Percentiles rank a stretch among this genome's conserved stretches.
Conservation (phyloP, 2,888 invertebrate species). For the Sinohyriopsis cumingii region DNA sequence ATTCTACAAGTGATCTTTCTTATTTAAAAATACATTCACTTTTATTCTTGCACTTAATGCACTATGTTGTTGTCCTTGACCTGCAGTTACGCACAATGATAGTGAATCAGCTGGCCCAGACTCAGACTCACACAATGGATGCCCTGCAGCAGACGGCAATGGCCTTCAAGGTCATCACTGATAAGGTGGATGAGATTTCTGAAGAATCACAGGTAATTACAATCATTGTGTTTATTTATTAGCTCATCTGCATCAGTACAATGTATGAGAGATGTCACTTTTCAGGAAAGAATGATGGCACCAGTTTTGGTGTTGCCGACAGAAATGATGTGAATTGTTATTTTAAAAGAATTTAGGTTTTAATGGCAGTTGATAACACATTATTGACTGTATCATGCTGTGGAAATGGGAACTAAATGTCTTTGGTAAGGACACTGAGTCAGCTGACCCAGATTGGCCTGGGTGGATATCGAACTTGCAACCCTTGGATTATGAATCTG, state of each 20-base stretch:
- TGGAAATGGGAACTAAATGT: no score
- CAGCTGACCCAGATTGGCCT: no score
- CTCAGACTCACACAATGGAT: constrained; percentile 46
- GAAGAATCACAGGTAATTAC: constrained; percentile 46
- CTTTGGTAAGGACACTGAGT: no score
- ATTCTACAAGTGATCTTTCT: neutral
- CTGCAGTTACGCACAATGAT: constrained; percentile 46
- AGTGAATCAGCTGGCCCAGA: constrained; percentile 36
- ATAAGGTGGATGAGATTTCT: constrained; percentile 46
- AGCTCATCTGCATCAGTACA: neutral
- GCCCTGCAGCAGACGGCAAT: constrained; percentile 53
- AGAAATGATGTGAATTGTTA: no score
- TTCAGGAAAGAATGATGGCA: no score
- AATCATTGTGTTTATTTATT: neutral
- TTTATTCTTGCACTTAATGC: neutral
- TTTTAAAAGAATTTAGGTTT: no score
- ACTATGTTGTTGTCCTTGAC: neutral
- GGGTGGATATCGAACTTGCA: no score
- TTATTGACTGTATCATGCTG: no score
- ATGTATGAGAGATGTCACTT: neutral
- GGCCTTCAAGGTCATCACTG: constrained; percentile 50
- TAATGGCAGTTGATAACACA: no score
- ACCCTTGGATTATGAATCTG: no score
- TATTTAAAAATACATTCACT: neutral
- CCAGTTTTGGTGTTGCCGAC: no score